These are phyloP conservation scores for Pristiophorus japonicus DNA, from an alignment of 2,113 vertebrate species.

Conservation along the genomic window DNA sequence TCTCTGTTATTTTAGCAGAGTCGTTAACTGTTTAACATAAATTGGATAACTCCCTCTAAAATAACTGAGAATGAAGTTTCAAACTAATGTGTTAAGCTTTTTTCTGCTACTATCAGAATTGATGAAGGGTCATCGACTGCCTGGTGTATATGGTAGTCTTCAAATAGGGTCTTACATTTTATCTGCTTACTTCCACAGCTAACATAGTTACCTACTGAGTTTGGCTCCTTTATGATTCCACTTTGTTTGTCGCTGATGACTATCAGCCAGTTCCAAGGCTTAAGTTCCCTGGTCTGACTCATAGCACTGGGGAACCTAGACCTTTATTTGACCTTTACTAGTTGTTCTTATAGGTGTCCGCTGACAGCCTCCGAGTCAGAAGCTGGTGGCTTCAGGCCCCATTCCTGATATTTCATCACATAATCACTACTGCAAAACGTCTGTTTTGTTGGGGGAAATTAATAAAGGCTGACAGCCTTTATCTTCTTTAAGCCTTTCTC, in stretches of 20 bases:
- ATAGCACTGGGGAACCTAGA: not conserved
- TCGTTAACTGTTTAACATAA: not conserved
- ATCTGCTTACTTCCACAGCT: not conserved
- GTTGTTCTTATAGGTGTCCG: too few species aligned
- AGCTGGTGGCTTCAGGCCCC: not conserved
- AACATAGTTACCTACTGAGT: not conserved
- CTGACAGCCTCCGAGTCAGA: not conserved
- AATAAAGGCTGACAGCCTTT: too few species aligned
- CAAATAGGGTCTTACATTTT: not conserved
- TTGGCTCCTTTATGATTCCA: not conserved
- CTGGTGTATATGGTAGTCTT: not conserved
- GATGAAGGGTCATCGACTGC: too few species aligned
- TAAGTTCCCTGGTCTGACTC: not conserved
- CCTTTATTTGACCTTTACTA: constrained; percentile 1
- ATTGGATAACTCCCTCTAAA: not conserved
- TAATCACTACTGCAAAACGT: too few species aligned
- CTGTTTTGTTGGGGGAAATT: too few species aligned
- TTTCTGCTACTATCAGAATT: not conserved
- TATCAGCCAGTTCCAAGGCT: not conserved
- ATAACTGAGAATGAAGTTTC: not conserved
- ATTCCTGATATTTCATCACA: not conserved
- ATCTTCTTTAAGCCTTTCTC: too few species aligned
- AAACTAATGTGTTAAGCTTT: not conserved
- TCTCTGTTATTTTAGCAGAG: not conserved
- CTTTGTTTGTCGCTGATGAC: not conserved